Base-by-base conservation (phyloP, 2,888 invertebrate genomes). In the Panopea generosa region DNA sequence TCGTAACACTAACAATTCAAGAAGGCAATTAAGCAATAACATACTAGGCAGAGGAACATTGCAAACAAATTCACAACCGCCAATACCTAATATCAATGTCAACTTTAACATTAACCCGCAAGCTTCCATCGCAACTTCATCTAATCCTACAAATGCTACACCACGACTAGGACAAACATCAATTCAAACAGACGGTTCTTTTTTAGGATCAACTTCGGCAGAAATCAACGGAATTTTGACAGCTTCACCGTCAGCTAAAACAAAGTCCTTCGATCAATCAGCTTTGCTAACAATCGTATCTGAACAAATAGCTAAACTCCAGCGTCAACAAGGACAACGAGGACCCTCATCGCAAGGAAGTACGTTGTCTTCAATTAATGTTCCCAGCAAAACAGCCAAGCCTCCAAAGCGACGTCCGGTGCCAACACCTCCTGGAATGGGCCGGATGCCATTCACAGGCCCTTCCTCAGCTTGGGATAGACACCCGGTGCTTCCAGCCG, bases 381-480 rank as follows among this genome's bases (percentile, higher is more conserved):
- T 33, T 7, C 33, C 33, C n/a, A n/a, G n/a, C n/a, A n/a, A n/a
- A n/a, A 33, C 33, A 4, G 11, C 33, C 33, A 33, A n/a, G n/a
- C 33, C 11, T 33, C 33, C 33, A 33, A 11, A 11, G 11, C 33
- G 33, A 33, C 33, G 33, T 7, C 33, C 11, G 11, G 11, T 4
- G 11, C 33, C 33, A 33, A 33, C 33, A 11, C 33, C 33, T 33
- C 33, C 33, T 11, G 33, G 33, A 33, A 11, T 33, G 6, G 33
- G 33, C 20, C 50, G 49, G 67, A 77, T 77, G 71, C 71, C 77
- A n/a, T 77, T 59, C 26, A 77, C 77, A 24, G 71, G 77, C 14
- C 71, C 76, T n/a, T 66, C 70, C 1, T 67, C 71, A 20, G 76
- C 70, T 2, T 76, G 76, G 76, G 67, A 71, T 40, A 63, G 43